Base-by-base conservation (phyloP, 2,888 invertebrate genomes). In the Napeogenes inachia region DNA sequence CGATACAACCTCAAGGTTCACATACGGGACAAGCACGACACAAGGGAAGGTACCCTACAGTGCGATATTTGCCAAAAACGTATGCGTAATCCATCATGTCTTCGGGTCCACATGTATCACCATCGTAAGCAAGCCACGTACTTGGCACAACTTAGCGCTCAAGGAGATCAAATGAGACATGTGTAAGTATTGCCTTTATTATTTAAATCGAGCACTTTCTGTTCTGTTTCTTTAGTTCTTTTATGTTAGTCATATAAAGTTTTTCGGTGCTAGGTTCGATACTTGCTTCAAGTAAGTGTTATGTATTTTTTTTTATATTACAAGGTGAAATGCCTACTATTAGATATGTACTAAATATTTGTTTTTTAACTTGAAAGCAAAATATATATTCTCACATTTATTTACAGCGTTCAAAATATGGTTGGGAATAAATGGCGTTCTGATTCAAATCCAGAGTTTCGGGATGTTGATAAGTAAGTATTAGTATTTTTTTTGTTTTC, bases 1-100 rank as follows among this genome's bases (percentile, higher is more conserved):
- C 92, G 93, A 5, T 93, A 93, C 86, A 94, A 94, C 80, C 84
- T 94, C 75, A 94, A 94, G 79, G 92, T 94, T 47, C 94, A 94
- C 76, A 93, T 94, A 56, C 89, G 94, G 38, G 94, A 94, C 81
- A 94, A 94, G 75, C 94, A 94, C 77, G 94, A 94, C 73, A 92
- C 92, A 10, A 91, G 92, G 68, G 92, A 93, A 73, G 93, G 92
- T 33, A 92, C 93, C 66, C 87, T 94, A 61, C 93, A 93, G 73
- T 94, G 94, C 80, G 92, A 92, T 70, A 91, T 94, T 62, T 94
- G 94, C 77, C 94, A 94, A 71, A 94, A 94, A 75, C 88, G 91
- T 8, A 93, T 93, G 92, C 84, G 93, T 64, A 93, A 93, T 74
- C 92, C 91, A 57, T 93, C 93, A 42, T 93, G 93, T 70, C 81